These are phyloP conservation scores for Monopis laevigella DNA, from an alignment of 2,888 invertebrate species.

Conservation along the genomic window DNA sequence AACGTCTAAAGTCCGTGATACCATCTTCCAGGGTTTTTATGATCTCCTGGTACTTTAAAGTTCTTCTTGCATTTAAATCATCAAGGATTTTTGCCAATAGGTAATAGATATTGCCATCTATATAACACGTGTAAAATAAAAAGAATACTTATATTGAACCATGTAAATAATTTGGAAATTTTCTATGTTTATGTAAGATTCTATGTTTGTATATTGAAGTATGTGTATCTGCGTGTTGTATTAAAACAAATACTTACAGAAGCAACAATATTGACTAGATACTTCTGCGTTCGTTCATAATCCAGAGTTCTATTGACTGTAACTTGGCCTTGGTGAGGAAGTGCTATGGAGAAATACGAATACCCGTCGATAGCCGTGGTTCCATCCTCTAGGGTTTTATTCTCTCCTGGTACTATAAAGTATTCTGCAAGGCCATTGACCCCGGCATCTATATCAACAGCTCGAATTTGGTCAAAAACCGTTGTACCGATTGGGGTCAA, in stretches of 20 bases:
- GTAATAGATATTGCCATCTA: too few relatives aligned
- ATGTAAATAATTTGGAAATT: too few relatives aligned
- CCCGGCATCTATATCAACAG: slow-evolving; percentile 85
- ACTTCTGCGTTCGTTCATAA: slow-evolving; percentile 87
- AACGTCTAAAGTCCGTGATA: too few relatives aligned
- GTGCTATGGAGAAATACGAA: slow-evolving; percentile 84
- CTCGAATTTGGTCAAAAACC: slow-evolving; percentile 82
- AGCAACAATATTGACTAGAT: slow-evolving; percentile 88
- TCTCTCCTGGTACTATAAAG: slow-evolving; percentile 77
- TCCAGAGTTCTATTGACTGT: slow-evolving; percentile 87
- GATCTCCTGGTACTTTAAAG: too few relatives aligned
- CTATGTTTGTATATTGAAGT: too few relatives aligned
- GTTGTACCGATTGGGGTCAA: slow-evolving; percentile 87
- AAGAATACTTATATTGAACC: too few relatives aligned
- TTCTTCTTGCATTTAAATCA: too few relatives aligned
- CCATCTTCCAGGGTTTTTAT: too few relatives aligned
- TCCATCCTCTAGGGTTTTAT: slow-evolving; percentile 41
- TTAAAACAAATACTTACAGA: slow-evolving; percentile 71
- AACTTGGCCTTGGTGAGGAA: slow-evolving; percentile 89
- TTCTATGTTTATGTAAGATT: too few relatives aligned
- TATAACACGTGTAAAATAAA: too few relatives aligned
- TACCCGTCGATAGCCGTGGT: slow-evolving; percentile 79
- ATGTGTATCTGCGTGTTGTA: too few relatives aligned
- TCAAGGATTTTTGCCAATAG: too few relatives aligned
- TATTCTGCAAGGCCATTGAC: slow-evolving; percentile 91